Evolutionary conservation across 2,113 vertebrate species (phyloP), one percentile per base, ranked within the genome.

Genomic region (Sakesphorus luctuosus): DNA sequence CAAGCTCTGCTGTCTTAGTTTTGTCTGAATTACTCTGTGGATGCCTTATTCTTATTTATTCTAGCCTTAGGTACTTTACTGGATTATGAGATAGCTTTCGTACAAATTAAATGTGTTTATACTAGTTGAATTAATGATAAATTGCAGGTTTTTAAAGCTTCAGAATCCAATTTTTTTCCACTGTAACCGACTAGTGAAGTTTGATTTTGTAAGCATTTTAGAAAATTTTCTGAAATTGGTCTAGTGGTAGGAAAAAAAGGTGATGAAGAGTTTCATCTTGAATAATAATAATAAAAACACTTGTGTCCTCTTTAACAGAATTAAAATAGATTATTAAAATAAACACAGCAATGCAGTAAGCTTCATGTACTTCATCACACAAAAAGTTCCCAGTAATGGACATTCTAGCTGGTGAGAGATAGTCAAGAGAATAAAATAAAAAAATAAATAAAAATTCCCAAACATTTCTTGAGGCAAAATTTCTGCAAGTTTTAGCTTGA

Each of bases 41-140:
- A 33, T 75, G 16, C 16, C 35, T 55, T 33, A 77, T 78, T 81
- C 29, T 59, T 47, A 31, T 7, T 74, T 31, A 44, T 18, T 75
- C 17, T 40, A 69, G 35, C 6, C 29, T 36, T 82, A 65, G 15
- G 2, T 65, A 17, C 1, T 65, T 81, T 77, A 50, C 31, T 55
- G 29, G 26, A 71, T 75, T 16, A 59, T 21, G 52, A 9, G 18
- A 43, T 33, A 72, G 14, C 13, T 90, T 77, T 94, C 49, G 50
- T 8, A 76, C 25, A 88, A 92, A 82, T 73, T 69, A 90, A 73
- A 92, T n/a, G 12, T 29, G 88, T 84, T 86, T 81, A 77, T 20
- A 18, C 6, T 71, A 11, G 40, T 69, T 73, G 7, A 92, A 80
- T 49, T 77, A 74, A 58, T 69, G 19, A 73, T 28, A 86, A 87